phyloP scores from a whole-genome alignment of 1,140 invertebrate species.

The Philaenus spumarius region DNA sequence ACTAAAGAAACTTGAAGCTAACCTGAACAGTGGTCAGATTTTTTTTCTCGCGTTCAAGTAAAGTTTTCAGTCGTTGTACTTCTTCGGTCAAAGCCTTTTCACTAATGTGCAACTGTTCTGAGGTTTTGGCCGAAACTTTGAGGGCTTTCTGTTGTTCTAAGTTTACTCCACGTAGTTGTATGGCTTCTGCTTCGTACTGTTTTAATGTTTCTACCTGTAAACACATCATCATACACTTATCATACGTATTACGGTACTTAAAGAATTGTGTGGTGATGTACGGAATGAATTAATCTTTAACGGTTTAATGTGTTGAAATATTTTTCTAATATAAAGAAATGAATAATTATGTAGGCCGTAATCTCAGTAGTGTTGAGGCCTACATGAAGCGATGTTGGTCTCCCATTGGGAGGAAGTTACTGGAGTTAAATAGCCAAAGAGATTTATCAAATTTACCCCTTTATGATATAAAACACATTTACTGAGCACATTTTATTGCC shows the following conservation, averaged over 20 bases:
- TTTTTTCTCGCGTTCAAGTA: slow-evolving; percentile 45
- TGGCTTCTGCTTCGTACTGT: slow-evolving; percentile 50
- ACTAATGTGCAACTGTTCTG: slow-evolving; percentile 48
- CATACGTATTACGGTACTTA: too few species aligned
- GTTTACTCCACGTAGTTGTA: slow-evolving; percentile 48
- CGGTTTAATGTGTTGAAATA: too few species aligned
- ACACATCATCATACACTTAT: neutral
- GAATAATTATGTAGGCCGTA: neutral
- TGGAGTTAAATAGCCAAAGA: too few species aligned
- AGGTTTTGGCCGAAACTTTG: slow-evolving; percentile 45
- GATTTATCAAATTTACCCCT: too few species aligned
- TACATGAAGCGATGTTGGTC: too few species aligned
- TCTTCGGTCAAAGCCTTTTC: slow-evolving; percentile 50
- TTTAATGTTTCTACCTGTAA: slow-evolving; percentile 45
- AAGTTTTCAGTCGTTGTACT: slow-evolving; percentile 42
- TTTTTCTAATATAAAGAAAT: neutral
- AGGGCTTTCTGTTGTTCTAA: slow-evolving; percentile 51
- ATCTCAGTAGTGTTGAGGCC: too few species aligned
- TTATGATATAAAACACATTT: too few species aligned
- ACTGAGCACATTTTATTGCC: too few species aligned
- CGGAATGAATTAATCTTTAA: too few species aligned
- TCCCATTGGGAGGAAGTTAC: too few species aligned
- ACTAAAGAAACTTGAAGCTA: too few species aligned
- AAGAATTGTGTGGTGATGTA: too few species aligned
- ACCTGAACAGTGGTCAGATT: slow-evolving; percentile 41